phyloP scores from a whole-genome alignment of 2,113 vertebrate genomes.

The Siniperca chuatsi region DNA sequence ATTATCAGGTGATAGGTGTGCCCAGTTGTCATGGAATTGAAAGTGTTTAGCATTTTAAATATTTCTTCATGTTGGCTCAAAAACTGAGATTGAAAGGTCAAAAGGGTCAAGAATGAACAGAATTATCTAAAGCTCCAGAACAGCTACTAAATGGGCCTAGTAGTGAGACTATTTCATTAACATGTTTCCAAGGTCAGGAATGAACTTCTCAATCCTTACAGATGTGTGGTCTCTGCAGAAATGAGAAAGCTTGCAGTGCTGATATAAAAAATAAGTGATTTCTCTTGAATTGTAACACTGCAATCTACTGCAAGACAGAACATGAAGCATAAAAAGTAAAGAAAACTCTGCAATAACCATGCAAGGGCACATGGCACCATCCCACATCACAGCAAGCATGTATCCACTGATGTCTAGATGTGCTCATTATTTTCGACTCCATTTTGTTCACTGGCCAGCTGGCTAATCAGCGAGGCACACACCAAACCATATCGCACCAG shows the following conservation, averaged over 20 bases:
- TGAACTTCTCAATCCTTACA: background rate
- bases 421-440: constrained; percentile 62
- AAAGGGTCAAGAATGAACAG: background rate
- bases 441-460: constrained; percentile 44
- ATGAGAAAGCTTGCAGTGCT: background rate
- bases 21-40: background rate
- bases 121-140: background rate
- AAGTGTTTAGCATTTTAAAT: background rate
- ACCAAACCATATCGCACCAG: constrained; percentile 23
- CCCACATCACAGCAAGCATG: constrained; percentile 39
- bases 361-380: constrained; percentile 18
- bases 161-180: background rate
- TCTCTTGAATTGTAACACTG: background rate
- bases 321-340: background rate
- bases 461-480: constrained; percentile 54
- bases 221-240: background rate
- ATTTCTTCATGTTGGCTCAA: background rate
- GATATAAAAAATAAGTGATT: background rate
- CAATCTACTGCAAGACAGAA: background rate
- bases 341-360: constrained; percentile 8
- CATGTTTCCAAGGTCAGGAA: background rate
- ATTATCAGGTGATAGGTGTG: background rate
- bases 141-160: background rate
- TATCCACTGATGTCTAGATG: constrained; percentile 20
- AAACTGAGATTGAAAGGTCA: background rate